Percentiles rank a stretch among this genome's conserved stretches.
Evolutionary conservation across 1,140 invertebrate species (phyloP).

Genomic region (Plodia interpunctella): DNA sequence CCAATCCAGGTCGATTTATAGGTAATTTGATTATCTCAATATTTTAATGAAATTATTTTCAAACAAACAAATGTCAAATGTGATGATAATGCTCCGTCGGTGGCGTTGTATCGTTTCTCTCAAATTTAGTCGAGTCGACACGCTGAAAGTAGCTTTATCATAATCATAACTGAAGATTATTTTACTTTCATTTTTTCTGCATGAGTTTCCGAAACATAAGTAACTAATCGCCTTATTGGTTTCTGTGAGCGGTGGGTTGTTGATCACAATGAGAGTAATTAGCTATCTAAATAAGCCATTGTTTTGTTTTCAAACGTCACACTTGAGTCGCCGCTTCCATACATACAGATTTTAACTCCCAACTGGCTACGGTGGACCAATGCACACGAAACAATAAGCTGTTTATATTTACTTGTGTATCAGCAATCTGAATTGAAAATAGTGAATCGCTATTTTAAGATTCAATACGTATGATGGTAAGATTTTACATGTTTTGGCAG

Average conservation of each 20-base stretch:
- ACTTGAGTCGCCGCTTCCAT: slow-evolving; percentile 12
- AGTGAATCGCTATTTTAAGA: neutral
- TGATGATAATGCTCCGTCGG: too few relatives aligned
- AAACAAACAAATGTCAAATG: too few relatives aligned
- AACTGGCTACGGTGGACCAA: neutral
- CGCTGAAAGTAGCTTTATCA: too few relatives aligned
- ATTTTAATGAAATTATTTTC: too few relatives aligned
- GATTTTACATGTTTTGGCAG: too few relatives aligned
- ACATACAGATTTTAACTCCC: slow-evolving; percentile 3
- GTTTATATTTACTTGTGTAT: neutral
- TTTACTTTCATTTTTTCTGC: neutral
- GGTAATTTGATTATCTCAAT: too few relatives aligned
- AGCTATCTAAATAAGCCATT: slow-evolving; percentile 32
- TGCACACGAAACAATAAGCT: neutral
- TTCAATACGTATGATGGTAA: too few relatives aligned
- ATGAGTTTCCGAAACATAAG: neutral
- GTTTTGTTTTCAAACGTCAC: slow-evolving; percentile 22
- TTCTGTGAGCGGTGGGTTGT: neutral
- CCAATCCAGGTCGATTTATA: too few relatives aligned
- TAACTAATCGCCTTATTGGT: neutral
- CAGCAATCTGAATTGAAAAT: too few relatives aligned
- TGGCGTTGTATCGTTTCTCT: too few relatives aligned
- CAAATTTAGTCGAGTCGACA: too few relatives aligned
- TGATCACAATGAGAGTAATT: slow-evolving; percentile 17
- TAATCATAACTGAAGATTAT: too few relatives aligned